Percentiles rank a stretch among this genome's conserved stretches.
phyloP scores from a whole-genome alignment of 2,113 vertebrate genomes.

The Ranitomeya imitator region DNA sequence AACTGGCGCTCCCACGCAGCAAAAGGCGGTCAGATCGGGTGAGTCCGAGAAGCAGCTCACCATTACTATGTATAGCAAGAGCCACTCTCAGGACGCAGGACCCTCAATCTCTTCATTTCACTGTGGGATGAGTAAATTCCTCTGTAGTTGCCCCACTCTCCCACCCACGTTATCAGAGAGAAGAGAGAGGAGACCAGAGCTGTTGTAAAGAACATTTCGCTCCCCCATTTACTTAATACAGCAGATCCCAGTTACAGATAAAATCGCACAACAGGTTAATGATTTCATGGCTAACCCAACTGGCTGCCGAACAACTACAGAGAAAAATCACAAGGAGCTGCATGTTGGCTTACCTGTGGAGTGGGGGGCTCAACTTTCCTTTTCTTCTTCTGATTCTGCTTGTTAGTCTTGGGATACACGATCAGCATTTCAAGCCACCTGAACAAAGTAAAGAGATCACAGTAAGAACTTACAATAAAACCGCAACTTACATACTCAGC shows the following conservation, averaged over 20 bases:
- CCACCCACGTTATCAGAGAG: conserved; percentile 31
- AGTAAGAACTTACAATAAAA: no score
- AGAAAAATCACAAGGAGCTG: neutral
- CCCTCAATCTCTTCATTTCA: neutral
- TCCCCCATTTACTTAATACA: neutral
- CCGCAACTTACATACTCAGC: no score
- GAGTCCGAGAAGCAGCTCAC: conserved; percentile 21
- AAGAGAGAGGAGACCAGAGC: neutral
- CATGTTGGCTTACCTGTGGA: conserved; percentile 80
- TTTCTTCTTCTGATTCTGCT: conserved; percentile 98
- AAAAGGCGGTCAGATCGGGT: neutral
- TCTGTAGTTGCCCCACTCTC: neutral
- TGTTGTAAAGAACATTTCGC: neutral
- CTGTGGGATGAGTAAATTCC: neutral
- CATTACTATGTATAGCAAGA: conserved; percentile 37
- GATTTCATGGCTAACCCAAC: neutral
- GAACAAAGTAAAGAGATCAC: conserved; percentile 12
- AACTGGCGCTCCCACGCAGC: conserved; percentile 6
- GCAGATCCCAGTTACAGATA: neutral
- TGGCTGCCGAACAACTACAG: no score
- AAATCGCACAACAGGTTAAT: neutral
- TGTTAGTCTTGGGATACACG: conserved; percentile 93
- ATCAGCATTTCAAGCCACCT: conserved; percentile 95
- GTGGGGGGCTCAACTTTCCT: conserved; percentile 94
- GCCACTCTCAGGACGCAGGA: neutral